Base-by-base conservation (phyloP, 1,140 invertebrate species). In the Megalonaias nervosa region DNA sequence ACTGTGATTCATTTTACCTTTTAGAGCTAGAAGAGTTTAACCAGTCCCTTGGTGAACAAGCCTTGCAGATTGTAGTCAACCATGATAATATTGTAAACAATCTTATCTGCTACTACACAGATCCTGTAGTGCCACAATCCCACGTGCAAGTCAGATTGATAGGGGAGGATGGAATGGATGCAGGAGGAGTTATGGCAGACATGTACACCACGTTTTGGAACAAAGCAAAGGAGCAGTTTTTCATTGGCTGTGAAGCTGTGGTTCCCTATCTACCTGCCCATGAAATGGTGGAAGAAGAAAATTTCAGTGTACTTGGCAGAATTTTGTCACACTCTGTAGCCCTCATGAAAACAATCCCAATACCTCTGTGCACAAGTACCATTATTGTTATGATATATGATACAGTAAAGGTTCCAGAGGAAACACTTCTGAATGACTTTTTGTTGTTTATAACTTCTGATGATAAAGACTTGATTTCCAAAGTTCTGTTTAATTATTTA, bases 351-450 rank as follows among this genome's bases (percentile, higher is more conserved):
- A 38, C 26, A 21, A 64, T 72, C 23, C 71, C 71, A 19, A 48
- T 72, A 31, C 71, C 23, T 14, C 55, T 72, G 38, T 72, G 71
- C 38, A 72, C 62, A 31, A 65, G 60, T 19, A 57, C 71, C 17
- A 64, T 72, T 64, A 72, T 72, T 48, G 71, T 48, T 12, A 64
- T 72, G 71, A 72, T 72, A 21, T 72, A 64, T 72, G 71, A 72
- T 19, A 72, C 71, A 64, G 64, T 61, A n/a, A 61, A 72, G 2
- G 71, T 38, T 17, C 55, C 71, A 21, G 60, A 59, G 12, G 71
- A 72, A 1, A 72, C 57, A n/a, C 12, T 72, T 19, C 16, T 72
- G 26, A 61, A 72, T 23, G 71, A 72, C 56, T 72, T 72, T 57
- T 48, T 72, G 11, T 72, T 64, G 60, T 65, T 72, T 48, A 59